Percentiles rank a stretch among this genome's conserved stretches.
Evolutionary conservation across 1,140 invertebrate genomes (phyloP).

Genomic region (Neodiprion pinetum): DNA sequence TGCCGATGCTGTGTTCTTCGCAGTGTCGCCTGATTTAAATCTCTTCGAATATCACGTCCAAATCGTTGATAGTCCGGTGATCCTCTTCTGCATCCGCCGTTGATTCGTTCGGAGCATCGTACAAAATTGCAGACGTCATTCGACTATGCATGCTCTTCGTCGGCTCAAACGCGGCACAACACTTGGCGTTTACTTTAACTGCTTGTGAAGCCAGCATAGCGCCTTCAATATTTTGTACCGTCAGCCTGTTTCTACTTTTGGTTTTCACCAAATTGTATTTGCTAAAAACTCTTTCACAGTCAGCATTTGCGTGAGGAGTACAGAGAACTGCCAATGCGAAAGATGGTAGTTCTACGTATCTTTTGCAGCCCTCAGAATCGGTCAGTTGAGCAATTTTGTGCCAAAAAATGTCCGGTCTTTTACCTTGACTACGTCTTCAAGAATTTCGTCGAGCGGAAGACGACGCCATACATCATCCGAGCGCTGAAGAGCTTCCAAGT

Average conservation of each 20-base stretch:
- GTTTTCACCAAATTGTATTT: conserved; percentile 18
- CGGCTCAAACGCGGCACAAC: conserved; percentile 2
- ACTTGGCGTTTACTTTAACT: background rate
- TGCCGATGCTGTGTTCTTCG: conserved; percentile 1
- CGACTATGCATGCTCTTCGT: background rate
- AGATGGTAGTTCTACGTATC: conserved; percentile 18
- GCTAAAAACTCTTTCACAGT: conserved; percentile 20
- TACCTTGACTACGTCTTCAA: conserved; percentile 22
- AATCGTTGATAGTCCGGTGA: background rate
- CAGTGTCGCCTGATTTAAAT: background rate
- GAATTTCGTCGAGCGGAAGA: conserved; percentile 24
- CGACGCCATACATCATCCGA: conserved; percentile 23
- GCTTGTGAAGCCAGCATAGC: conserved; percentile 9
- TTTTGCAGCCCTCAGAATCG: conserved; percentile 18
- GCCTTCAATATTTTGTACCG: conserved; percentile 9
- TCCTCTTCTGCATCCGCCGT: background rate
- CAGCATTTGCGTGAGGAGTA: conserved; percentile 23
- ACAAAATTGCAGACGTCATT: conserved; percentile 5
- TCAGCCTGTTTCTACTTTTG: conserved; percentile 16
- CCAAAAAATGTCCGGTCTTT: conserved; percentile 25
- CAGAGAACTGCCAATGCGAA: conserved; percentile 24
- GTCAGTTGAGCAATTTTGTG: conserved; percentile 21
- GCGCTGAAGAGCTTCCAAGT: conserved; percentile 17
- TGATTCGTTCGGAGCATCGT: background rate
- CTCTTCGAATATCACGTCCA: background rate